These are phyloP conservation scores for Macroglossus sobrinus DNA, from an alignment of 2,113 vertebrate genomes.

Conservation along the genomic window DNA sequence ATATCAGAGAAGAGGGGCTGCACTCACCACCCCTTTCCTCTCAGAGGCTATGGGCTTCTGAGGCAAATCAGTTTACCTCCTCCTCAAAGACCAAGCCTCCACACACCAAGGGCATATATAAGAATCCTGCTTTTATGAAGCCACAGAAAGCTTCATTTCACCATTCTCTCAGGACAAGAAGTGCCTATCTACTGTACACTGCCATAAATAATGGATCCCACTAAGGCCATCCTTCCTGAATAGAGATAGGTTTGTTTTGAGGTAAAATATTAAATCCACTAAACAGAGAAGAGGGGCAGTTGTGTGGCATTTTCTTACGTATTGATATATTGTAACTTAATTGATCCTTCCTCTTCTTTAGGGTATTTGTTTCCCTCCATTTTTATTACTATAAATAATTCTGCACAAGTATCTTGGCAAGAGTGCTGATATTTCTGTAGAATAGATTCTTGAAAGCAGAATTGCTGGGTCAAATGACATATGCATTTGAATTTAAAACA, in stretches of 20 bases:
- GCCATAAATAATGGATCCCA: constrained; percentile 43
- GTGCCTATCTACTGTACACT: neutral
- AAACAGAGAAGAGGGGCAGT: neutral
- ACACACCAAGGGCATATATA: neutral
- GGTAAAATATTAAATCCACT: constrained; percentile 33
- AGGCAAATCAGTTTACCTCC: neutral
- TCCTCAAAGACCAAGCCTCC: neutral
- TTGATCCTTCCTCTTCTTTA: constrained; percentile 11
- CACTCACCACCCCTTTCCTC: neutral
- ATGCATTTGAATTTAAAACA: constrained; percentile 62
- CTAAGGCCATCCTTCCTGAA: neutral
- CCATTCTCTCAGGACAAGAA: neutral
- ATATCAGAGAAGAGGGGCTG: neutral
- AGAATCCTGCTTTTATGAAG: constrained; percentile 16
- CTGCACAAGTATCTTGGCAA: constrained; percentile 47
- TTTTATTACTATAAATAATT: constrained; percentile 71
- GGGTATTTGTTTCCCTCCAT: constrained; percentile 46
- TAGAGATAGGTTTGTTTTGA: constrained; percentile 20
- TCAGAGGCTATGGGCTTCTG: neutral
- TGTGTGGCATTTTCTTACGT: neutral
- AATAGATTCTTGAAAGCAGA: constrained; percentile 54
- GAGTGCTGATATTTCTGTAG: constrained; percentile 40
- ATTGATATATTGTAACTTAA: constrained; percentile 45
- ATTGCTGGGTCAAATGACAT: constrained; percentile 56
- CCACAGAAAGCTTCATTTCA: neutral